phyloP scores from a whole-genome alignment of 23 tunicate species.

The Botrylloides violaceus region DNA sequence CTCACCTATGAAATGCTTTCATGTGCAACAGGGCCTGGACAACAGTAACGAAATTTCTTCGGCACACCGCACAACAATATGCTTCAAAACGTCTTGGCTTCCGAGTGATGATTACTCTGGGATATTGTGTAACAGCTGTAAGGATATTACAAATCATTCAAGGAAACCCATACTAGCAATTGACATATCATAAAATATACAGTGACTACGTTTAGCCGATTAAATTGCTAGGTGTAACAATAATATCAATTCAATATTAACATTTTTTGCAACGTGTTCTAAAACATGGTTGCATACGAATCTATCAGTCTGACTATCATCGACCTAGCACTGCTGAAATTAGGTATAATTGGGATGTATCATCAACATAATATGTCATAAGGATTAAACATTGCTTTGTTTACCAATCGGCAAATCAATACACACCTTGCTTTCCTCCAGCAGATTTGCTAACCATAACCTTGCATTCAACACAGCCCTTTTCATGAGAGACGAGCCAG shows the following conservation, averaged over 20 bases:
- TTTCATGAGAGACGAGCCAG: conserved; percentile 77
- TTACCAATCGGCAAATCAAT: not conserved
- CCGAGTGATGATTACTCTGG: conserved; percentile 67
- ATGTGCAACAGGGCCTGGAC: conserved; percentile 80
- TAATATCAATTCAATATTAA: no score
- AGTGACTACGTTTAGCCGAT: no score
- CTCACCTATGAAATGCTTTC: conserved; percentile 95
- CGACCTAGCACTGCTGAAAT: no score
- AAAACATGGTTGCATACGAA: not conserved
- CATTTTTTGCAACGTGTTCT: no score
- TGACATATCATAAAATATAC: no score
- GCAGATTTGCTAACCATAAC: conserved; percentile 6
- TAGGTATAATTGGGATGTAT: no score
- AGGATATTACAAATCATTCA: not conserved
- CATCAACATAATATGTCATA: no score
- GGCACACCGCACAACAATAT: conserved; percentile 83
- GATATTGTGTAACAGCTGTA: conserved; percentile 50
- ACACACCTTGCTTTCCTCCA: conserved; percentile 11
- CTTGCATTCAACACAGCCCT: conserved; percentile 90
- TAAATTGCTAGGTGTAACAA: no score
- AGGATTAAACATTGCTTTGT: no score
- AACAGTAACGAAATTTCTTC: conserved; percentile 74
- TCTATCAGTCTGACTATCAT: not conserved
- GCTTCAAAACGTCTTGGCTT: conserved; percentile 92
- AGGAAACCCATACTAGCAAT: no score